Conservation (phyloP, 2,888 invertebrate genomes). For the Arctia plantaginis region DNA sequence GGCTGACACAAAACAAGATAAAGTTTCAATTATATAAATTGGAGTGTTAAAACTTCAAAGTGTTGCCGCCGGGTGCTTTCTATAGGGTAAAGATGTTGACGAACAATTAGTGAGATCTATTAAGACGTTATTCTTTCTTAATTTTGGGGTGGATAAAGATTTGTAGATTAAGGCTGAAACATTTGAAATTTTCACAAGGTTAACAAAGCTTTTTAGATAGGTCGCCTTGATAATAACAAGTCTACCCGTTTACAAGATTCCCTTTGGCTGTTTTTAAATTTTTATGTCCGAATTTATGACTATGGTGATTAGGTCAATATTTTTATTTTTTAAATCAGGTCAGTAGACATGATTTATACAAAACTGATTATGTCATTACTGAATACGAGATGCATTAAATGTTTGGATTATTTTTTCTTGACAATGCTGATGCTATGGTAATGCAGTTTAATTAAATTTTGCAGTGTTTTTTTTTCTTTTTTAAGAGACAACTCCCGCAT, state of each 20-base stretch:
- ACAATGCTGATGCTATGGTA: no score
- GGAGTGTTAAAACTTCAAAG: conserved; percentile 72
- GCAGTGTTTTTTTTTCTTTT: no score
- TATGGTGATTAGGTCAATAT: no score
- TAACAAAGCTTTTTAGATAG: conserved; percentile 4
- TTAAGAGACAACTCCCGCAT: no score
- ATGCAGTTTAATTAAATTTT: no score
- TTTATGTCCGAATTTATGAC: neutral
- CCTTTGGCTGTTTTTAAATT: neutral
- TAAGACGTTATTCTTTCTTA: conserved; percentile 48
- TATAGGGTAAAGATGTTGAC: conserved; percentile 56
- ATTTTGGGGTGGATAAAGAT: conserved; percentile 18
- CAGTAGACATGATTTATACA: no score
- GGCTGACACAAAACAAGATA: conserved; percentile 60
- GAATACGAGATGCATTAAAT: no score
- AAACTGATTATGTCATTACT: no score
- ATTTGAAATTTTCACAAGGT: neutral
- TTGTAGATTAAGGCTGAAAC: conserved; percentile 6
- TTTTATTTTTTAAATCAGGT: no score
- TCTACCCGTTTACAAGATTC: neutral
- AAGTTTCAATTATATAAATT: conserved; percentile 76
- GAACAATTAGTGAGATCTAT: conserved; percentile 59
- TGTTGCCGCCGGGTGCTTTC: conserved; percentile 61
- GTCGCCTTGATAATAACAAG: neutral
- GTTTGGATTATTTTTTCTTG: no score